phyloP scores from a whole-genome alignment of 2,888 invertebrate species.

The Drosophila melanosoma region DNA sequence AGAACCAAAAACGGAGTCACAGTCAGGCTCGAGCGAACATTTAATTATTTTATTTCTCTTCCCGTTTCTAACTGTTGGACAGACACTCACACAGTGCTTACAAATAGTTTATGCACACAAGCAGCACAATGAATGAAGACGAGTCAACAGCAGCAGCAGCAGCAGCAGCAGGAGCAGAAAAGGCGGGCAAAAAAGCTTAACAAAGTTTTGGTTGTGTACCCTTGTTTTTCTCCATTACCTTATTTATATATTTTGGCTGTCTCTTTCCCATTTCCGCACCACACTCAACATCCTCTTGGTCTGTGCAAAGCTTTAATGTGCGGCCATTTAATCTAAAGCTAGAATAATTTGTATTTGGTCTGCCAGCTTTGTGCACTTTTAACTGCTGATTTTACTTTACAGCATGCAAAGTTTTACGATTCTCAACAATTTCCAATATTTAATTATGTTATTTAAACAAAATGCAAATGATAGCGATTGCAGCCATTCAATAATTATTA shows the following conservation, averaged over 20 bases:
- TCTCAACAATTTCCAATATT: neutral
- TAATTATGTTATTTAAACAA: neutral
- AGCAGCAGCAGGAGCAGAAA: neutral
- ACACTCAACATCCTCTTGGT: too few relatives aligned
- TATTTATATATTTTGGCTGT: constrained; percentile 44
- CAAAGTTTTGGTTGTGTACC: constrained; percentile 37
- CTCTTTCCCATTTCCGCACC: too few relatives aligned
- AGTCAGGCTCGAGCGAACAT: constrained; percentile 37
- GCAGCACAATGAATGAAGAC: constrained; percentile 42
- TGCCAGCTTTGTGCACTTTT: constrained; percentile 22
- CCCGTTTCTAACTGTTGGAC: constrained; percentile 9
- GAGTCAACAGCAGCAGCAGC: constrained; percentile 29
- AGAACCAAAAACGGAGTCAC: constrained; percentile 27
- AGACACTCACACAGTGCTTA: constrained; percentile 30
- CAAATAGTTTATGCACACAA: constrained; percentile 57
- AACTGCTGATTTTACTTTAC: constrained; percentile 29
- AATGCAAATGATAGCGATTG: neutral
- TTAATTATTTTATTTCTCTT: constrained; percentile 58
- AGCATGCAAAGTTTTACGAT: constrained; percentile 10
- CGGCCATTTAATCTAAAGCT: constrained; percentile 70
- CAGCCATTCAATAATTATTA: neutral
- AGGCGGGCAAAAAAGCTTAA: constrained; percentile 30
- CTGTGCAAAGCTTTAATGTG: constrained; percentile 62
- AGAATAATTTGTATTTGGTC: constrained; percentile 58
- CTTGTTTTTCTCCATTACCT: constrained; percentile 22